Evolutionary conservation across 2,113 vertebrate genomes (phyloP).

Genomic region (Coptodon rendalli): DNA sequence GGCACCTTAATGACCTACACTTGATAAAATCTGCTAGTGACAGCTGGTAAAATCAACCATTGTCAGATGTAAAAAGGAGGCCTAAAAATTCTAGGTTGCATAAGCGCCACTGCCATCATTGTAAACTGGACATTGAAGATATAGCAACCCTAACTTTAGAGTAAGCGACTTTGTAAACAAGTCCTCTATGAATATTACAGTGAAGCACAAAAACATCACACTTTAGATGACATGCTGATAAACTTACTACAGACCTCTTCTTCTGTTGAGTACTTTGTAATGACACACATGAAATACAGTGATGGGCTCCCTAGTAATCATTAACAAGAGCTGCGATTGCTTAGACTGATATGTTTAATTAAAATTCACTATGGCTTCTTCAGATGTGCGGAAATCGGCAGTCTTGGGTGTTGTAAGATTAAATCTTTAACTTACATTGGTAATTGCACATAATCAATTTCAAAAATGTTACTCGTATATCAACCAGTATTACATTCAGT

Average conservation of each 20-base stretch:
- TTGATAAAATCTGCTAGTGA: not conserved
- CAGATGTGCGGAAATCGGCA: not conserved
- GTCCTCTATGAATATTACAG: not conserved
- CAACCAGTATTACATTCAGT: not conserved
- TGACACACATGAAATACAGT: not conserved
- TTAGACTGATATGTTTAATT: not conserved
- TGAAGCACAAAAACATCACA: not conserved
- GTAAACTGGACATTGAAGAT: not conserved
- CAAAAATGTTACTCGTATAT: not conserved
- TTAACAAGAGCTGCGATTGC: not conserved
- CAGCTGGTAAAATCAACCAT: not conserved
- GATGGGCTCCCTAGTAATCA: not conserved
- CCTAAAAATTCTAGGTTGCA: not conserved
- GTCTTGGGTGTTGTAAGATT: not conserved
- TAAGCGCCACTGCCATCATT: not conserved
- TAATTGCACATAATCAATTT: not conserved
- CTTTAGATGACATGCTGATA: not conserved
- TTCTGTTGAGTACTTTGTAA: not conserved
- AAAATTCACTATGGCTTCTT: not conserved
- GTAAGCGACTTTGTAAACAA: not conserved
- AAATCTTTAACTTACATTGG: not conserved
- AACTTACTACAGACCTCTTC: not conserved
- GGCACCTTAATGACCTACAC: not conserved
- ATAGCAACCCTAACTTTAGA: not conserved
- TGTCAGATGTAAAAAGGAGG: not conserved